A percentile compares a stretch with the other conserved stretches of the same genome.
phyloP scores from a whole-genome alignment of 2,113 vertebrate species.

The Geococcyx californianus region DNA sequence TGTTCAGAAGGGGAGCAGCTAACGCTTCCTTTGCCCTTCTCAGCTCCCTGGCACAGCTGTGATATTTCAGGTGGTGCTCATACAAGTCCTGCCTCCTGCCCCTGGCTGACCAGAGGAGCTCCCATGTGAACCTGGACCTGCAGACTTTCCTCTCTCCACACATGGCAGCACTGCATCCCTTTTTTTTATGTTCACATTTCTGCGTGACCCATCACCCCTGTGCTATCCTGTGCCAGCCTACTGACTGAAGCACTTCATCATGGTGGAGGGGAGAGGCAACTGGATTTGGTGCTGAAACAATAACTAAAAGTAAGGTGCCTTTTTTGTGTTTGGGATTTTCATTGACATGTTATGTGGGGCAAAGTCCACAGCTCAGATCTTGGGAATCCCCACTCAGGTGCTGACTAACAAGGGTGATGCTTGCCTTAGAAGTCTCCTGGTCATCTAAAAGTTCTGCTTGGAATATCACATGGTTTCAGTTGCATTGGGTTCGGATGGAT shows the following conservation, averaged over 20 bases:
- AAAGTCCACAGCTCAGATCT: neutral
- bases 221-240: neutral
- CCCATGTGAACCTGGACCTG: neutral
- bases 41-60: neutral
- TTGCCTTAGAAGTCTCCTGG: neutral
- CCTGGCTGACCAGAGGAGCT: neutral
- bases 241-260: neutral
- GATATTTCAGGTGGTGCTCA: neutral
- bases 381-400: neutral
- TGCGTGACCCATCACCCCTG: neutral
- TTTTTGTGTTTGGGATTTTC: neutral
- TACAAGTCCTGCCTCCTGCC: neutral
- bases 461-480: accelerated
- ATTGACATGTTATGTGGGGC: neutral
- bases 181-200: neutral
- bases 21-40: accelerated
- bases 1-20: neutral
- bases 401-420: neutral
- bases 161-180: neutral
- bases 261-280: neutral
- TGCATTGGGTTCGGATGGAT: too few species aligned
- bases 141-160: neutral
- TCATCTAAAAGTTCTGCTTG: neutral
- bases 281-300: neutral
- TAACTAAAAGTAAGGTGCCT: neutral